Evolutionary conservation across 2,113 vertebrate genomes (phyloP), one percentile per base, ranked within the genome.

Genomic region (Dromaius novaehollandiae): DNA sequence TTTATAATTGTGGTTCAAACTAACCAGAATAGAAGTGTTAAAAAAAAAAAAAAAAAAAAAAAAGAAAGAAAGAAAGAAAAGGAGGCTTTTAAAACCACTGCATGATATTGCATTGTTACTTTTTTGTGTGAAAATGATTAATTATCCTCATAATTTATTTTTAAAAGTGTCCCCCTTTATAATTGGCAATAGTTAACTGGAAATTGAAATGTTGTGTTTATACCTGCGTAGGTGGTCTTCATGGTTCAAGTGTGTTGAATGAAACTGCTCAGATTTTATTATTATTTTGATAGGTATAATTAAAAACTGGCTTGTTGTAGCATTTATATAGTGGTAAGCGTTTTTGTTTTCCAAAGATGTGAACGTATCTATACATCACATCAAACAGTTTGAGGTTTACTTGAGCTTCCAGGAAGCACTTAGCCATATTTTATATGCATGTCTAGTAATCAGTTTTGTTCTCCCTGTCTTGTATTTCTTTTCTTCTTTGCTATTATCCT

Each of bases 381-480:
- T 96, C 95, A 95, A 93, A 96, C 83, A 86, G 26, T 86, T 58
- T 95, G 94, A 93, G 93, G 92, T 94, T 95, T 92, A 65, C 84
- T 82, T 71, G 46, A 77, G 90, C 86, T 95, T 94, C 81, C 91
- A 95, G 70, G 91, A 96, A 94, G 51, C 32, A 8, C 65, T 70
- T 75, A 44, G 66, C 60, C 81, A 55, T 25, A 13, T 68, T 93
- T 70, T 68, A 5, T 75, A 34, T 92, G 76, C 38, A 3, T 65
- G 70, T 63, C 55, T 86, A 5, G 53, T 84, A 81, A 73, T 94
- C 90, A 75, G 55, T 93, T 94, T 93, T 86, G 71, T 95, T 96
- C 78, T 92, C 69, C 55, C 44, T 36, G 2, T 87, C 75, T 73
- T 73, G 2, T 53, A 4, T 87, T 63, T 94, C 75, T 90, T 83